Base-by-base conservation (phyloP, 2,113 vertebrate genomes). In the Aptenodytes forsteri region DNA sequence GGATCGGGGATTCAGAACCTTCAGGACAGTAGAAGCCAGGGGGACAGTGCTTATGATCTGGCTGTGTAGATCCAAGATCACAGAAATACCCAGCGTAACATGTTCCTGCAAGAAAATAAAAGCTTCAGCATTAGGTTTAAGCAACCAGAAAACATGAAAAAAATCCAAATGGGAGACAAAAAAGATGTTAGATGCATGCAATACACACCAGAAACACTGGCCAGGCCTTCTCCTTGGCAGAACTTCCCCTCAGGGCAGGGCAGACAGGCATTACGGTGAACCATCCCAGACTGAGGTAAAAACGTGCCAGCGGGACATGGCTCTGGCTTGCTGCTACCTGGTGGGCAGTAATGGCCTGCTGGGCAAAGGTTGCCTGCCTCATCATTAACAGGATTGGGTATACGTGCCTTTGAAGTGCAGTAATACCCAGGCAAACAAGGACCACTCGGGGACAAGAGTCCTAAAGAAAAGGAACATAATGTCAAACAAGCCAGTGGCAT, bases 261-360 rank as follows among this genome's bases (percentile, higher is more conserved):
- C 64, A 98, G 88, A 30, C 99, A 99, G 89, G 98, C 97, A 1
- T 97, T 97, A 2, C 10, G 61, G 36, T 52, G 85, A 32, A 64
- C 97, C 95, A 98, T 97, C 58, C 99, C 99, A 27, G 44, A 10
- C 9, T 97, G 97, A 52, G 97, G 97, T 61, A 98, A 98, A 42
- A 98, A 98, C 4, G 98, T 98, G 50, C 99, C 99, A 20, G 86
- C 11, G 21, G 99, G 99, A 36, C 99, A 99, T 4, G 97, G 97
- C 42, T 98, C 52, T 7, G 99, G 99, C 32, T 97, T 73, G 50
- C 96, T 97, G 84, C 98, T 99, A 5, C 98, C 98, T 61, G 97
- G 66, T 3, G 98, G 99, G 94, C 99, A 99, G 95, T 98, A 99
- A 21, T 92, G 98, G 19, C 99, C 99, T 16, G 97, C 89, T 27